Percentiles rank a stretch among this genome's conserved stretches.
Evolutionary conservation across 30 jellyfish, hydroid and myxozoan species (phyloP).

Genomic region (Cassiopea xamachana): DNA sequence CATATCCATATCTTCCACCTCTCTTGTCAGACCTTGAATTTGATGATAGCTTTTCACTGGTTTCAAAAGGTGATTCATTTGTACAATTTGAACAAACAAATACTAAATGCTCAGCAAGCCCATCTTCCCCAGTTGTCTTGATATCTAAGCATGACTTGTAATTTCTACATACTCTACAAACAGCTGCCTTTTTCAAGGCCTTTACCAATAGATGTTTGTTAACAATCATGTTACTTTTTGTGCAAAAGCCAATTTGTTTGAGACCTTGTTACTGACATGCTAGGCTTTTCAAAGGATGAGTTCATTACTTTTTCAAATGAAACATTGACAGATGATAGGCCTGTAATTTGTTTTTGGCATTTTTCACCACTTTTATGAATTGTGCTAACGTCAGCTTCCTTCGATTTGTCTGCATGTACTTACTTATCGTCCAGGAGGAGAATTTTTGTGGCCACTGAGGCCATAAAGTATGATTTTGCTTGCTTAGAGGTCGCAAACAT

Average conservation of each 20-base stretch:
- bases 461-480: no score
- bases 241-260: neutral
- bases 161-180: constrained; percentile 1
- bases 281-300: neutral
- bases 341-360: no score
- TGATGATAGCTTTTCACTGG: constrained; percentile 5
- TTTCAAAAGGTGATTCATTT: constrained; percentile 1
- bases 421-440: no score
- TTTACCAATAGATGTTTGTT: neutral
- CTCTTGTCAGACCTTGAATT: constrained; percentile 1
- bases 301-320: neutral
- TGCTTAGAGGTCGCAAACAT: no score
- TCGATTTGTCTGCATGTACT: no score
- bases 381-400: no score
- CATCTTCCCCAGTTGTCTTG: constrained; percentile 7
- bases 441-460: no score
- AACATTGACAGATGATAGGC: neutral
- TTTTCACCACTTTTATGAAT: no score
- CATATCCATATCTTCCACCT: constrained; percentile 18
- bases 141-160: neutral
- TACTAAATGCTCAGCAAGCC: constrained; percentile 8
- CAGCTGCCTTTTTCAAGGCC: constrained; percentile 1
- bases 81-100: neutral
- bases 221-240: neutral
- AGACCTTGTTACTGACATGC: neutral